These are phyloP conservation scores for Mylabris phalerata DNA, from an alignment of 1,140 invertebrate genomes.

Conservation along the genomic window DNA sequence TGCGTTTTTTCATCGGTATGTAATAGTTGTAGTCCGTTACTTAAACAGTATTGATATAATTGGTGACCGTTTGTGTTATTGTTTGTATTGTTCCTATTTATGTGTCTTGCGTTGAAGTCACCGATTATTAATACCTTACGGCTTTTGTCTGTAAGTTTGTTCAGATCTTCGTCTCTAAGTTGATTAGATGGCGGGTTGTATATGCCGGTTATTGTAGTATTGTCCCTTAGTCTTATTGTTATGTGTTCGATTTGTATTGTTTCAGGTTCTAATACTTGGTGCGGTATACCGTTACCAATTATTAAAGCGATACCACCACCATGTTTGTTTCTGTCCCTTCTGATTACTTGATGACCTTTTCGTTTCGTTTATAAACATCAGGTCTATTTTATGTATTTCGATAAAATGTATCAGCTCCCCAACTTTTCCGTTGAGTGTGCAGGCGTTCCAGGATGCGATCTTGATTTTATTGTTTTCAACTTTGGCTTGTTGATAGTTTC, in stretches of 20 bases:
- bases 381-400: background rate
- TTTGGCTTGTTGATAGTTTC: too few relatives aligned
- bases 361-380: background rate
- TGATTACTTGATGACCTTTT: constrained; percentile 1
- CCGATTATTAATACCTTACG: too few relatives aligned
- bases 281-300: background rate
- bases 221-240: background rate
- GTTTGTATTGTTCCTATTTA: too few relatives aligned
- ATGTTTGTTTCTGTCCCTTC: background rate
- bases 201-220: background rate
- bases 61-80: too few relatives aligned
- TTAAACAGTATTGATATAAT: too few relatives aligned
- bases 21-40: too few relatives aligned
- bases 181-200: background rate
- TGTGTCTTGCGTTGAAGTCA: too few relatives aligned
- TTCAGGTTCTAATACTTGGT: too few relatives aligned
- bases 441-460: background rate
- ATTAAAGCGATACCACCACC: background rate
- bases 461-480: background rate
- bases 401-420: background rate
- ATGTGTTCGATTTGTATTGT: background rate
- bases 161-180: background rate
- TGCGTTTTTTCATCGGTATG: too few relatives aligned
- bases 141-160: background rate
- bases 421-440: background rate